phyloP scores from a whole-genome alignment of 2,888 invertebrate species.

The Brachylomia viminalis region DNA sequence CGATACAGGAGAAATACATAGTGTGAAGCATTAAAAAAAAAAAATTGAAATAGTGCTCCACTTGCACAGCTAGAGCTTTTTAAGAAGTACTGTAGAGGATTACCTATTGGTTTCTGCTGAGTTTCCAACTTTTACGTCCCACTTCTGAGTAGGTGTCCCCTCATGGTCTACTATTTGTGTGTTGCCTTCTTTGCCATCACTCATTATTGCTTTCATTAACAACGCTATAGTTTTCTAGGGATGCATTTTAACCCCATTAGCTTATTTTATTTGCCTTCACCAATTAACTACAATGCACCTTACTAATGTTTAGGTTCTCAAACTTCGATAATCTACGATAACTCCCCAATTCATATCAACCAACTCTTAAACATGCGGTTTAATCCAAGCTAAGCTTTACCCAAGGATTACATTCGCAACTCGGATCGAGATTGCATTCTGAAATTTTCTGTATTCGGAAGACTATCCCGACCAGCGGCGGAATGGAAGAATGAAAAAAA shows the following conservation, averaged over 20 bases:
- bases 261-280: neutral
- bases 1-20: too few relatives aligned
- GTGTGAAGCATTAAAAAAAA: too few relatives aligned
- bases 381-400: conserved; percentile 1
- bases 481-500: conserved; percentile 53
- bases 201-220: neutral
- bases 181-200: neutral
- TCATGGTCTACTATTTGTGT: neutral
- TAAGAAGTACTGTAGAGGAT: neutral
- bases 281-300: neutral
- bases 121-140: neutral
- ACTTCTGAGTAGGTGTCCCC: neutral
- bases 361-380: neutral
- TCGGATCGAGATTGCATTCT: conserved; percentile 42
- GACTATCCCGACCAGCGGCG: conserved; percentile 5
- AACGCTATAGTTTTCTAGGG: neutral
- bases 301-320: neutral
- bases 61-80: neutral
- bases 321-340: too few relatives aligned
- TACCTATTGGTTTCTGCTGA: neutral
- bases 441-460: conserved; percentile 30
- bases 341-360: neutral
- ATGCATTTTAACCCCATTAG: neutral
- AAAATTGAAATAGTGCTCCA: neutral
- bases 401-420: conserved; percentile 38